Evolutionary conservation across 2,888 invertebrate species (phyloP).

Genomic region (Pandemis heparana): DNA sequence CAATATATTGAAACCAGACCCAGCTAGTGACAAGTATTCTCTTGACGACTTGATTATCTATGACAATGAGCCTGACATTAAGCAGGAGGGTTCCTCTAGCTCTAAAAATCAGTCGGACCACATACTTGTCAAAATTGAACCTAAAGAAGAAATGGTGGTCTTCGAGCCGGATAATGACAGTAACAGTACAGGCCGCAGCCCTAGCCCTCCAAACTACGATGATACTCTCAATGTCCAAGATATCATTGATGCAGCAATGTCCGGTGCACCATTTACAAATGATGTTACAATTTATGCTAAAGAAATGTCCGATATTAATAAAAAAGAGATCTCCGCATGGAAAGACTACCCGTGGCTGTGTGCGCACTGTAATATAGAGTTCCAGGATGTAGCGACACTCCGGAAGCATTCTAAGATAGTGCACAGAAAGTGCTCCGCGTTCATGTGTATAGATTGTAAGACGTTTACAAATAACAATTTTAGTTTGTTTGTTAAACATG

Average conservation of each 20-base stretch:
- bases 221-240: constrained; percentile 67
- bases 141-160: constrained; percentile 63
- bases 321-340: constrained; percentile 53
- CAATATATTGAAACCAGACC: constrained; percentile 53
- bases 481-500: constrained; percentile 87
- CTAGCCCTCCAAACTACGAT: constrained; percentile 42
- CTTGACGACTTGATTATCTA: constrained; percentile 62
- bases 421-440: constrained; percentile 87
- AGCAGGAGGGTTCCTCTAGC: constrained; percentile 48
- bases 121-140: constrained; percentile 65
- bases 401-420: constrained; percentile 86
- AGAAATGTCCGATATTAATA: constrained; percentile 53
- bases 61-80: constrained; percentile 51
- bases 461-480: constrained; percentile 84
- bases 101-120: constrained; percentile 35
- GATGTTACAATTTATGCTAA: constrained; percentile 70
- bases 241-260: constrained; percentile 69
- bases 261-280: constrained; percentile 57
- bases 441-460: constrained; percentile 88
- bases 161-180: constrained; percentile 25
- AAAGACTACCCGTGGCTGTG: constrained; percentile 79
- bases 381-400: constrained; percentile 71
- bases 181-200: constrained; percentile 27
- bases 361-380: constrained; percentile 72
- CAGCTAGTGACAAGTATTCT: constrained; percentile 60